phyloP scores from a whole-genome alignment of 2,797 vertebrate genomes.

The Scarus forsteni region DNA sequence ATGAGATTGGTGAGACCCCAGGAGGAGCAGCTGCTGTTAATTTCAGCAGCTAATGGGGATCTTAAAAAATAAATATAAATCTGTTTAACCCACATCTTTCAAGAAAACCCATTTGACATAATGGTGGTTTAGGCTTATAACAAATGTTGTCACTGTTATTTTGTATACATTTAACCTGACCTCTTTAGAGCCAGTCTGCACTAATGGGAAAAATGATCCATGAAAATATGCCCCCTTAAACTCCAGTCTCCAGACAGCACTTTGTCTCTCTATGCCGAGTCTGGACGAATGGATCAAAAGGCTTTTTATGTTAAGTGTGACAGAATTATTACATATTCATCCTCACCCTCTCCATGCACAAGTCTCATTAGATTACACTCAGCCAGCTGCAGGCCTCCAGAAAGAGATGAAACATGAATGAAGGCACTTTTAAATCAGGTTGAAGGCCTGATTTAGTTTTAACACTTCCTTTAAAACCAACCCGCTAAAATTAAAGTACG shows the following conservation, averaged over 20 bases:
- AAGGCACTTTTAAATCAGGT: constrained; percentile 10
- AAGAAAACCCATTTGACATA: no score
- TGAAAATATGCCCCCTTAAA: no score
- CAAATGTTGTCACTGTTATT: no score
- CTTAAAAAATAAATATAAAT: no score
- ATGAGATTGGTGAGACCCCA: no score
- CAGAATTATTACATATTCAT: constrained; percentile 44
- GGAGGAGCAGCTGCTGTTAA: no score
- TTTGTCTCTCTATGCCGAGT: neutral
- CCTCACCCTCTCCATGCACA: constrained; percentile 7
- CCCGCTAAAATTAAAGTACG: neutral
- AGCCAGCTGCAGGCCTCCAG: neutral
- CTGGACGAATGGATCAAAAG: constrained; percentile 38
- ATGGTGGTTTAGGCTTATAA: no score
- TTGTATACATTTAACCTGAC: no score
- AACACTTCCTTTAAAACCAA: neutral
- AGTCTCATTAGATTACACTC: constrained; percentile 36
- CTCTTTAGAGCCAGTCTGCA: no score
- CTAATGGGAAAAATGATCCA: no score
- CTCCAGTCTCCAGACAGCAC: neutral
- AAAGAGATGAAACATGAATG: constrained; percentile 44
- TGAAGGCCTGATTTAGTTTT: constrained; percentile 9
- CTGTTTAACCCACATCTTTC: no score
- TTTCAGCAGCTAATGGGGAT: no score
- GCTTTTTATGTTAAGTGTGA: constrained; percentile 14